phyloP scores from a whole-genome alignment of 2,888 invertebrate species.

The Lomographa bimaculata region DNA sequence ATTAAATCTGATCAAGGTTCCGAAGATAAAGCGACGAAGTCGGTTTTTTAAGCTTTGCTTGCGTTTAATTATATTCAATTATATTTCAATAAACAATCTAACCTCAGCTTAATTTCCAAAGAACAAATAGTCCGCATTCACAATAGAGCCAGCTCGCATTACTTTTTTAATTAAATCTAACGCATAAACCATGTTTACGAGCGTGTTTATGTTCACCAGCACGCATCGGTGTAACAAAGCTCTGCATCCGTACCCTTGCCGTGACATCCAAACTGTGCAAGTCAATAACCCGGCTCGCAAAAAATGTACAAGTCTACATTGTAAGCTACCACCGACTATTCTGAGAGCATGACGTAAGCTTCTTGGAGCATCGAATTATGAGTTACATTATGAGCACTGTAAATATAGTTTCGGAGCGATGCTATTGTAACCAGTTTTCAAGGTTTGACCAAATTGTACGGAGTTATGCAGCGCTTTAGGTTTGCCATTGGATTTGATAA shows the following conservation, averaged over 20 bases:
- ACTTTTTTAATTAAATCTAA: conserved; percentile 27
- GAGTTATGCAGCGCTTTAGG: conserved; percentile 14
- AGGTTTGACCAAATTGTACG: conserved; percentile 35
- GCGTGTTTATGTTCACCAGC: conserved; percentile 17
- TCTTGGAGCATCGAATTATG: conserved; percentile 47
- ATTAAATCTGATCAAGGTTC: too few relatives aligned
- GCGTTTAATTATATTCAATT: too few relatives aligned
- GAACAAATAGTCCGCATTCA: conserved; percentile 1
- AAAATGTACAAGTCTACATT: conserved; percentile 72
- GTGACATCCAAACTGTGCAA: conserved; percentile 70
- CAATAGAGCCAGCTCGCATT: conserved; percentile 1
- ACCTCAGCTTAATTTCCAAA: conserved; percentile 4
- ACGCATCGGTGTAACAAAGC: conserved; percentile 35
- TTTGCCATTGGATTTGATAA: not conserved
- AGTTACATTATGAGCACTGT: conserved; percentile 46
- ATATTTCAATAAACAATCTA: too few relatives aligned
- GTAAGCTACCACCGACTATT: conserved; percentile 68
- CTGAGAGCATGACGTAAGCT: conserved; percentile 69
- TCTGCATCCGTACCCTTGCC: conserved; percentile 64
- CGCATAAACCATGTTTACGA: conserved; percentile 32
- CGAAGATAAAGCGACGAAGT: too few relatives aligned
- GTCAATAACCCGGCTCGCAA: conserved; percentile 74
- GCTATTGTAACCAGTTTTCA: conserved; percentile 36
- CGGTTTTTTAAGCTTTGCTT: too few relatives aligned
- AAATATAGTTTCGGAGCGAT: conserved; percentile 39